Base-by-base conservation (phyloP, 2,113 vertebrate species). In the Gymnobelideus leadbeateri region DNA sequence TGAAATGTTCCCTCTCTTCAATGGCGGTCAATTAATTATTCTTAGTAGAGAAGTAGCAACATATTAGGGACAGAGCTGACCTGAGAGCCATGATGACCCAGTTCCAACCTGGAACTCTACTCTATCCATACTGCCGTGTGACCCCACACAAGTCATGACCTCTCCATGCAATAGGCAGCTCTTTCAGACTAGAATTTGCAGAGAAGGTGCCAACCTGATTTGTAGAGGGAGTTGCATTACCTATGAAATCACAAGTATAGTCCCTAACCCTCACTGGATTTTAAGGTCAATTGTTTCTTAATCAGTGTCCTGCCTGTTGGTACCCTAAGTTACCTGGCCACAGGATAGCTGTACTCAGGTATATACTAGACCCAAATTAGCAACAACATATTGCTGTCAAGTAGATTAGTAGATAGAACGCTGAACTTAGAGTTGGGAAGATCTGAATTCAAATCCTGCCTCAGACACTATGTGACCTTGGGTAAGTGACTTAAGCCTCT, bases 351-450 rank as follows among this genome's bases (percentile, higher is more conserved):
- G 31, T 68, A 8, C 31, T 3, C 61, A 68, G 16, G 61, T 1
- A 68, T 68, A 16, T n/a, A n/a, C 16, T 25, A 21, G 51, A 26
- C 31, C 43, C 51, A 31, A 7, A 3, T 0, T 55, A 52, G n/a
- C 31, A 91, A 51, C 77, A 2, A 12, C 6, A 2, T 46, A 52
- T 4, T 46, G 28, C 11, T 7, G 4, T 23, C 49, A 5, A 0
- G 14, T 3, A 0, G 91, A 6, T 3, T n/a, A 4, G 1, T 0
- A 7, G 1, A 8, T 25, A 55, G 54, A 55, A 6, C 54, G 10
- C 24, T 68, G 61, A 68, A 28, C 31, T 68, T 68, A 37, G 31
- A 68, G 61, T 68, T 4, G 6, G 31, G 61, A 16, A 68, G 68
- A 84, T n/a, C 31, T 43, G 37, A 21, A 43, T 84, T 84, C 68